These are phyloP conservation scores for Pasiphila rectangulata DNA, from an alignment of 2,888 invertebrate species.

Conservation along the genomic window DNA sequence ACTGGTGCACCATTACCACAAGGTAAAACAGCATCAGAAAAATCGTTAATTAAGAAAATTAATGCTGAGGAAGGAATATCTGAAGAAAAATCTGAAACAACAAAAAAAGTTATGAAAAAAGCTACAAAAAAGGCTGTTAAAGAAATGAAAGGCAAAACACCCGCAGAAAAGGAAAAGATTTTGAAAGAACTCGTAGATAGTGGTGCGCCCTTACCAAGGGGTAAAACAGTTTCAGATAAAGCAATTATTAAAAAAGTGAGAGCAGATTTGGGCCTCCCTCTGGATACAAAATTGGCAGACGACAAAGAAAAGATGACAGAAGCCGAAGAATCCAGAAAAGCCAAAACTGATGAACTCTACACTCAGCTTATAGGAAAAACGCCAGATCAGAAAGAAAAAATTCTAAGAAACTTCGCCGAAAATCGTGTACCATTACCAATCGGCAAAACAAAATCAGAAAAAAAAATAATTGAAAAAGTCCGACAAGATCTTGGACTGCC, in stretches of 20 bases:
- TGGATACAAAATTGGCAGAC: too few relatives aligned
- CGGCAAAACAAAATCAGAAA: slow-evolving; percentile 37
- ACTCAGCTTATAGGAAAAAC: slow-evolving; percentile 35
- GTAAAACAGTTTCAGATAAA: background rate
- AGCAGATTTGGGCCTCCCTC: too few relatives aligned
- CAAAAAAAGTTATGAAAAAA: slow-evolving; percentile 24
- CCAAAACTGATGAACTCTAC: slow-evolving; percentile 25
- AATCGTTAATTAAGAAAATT: slow-evolving; percentile 32
- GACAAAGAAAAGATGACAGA: too few relatives aligned
- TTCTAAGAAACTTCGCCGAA: slow-evolving; percentile 26
- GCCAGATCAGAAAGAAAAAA: slow-evolving; percentile 36
- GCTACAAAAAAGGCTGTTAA: slow-evolving; percentile 35
- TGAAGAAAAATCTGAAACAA: background rate
- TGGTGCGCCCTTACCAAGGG: too few relatives aligned
- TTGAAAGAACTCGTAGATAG: too few relatives aligned
- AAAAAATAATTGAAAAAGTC: slow-evolving; percentile 31
- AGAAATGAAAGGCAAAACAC: slow-evolving; percentile 34
- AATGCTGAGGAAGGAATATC: slow-evolving; percentile 27
- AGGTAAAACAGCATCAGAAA: background rate
- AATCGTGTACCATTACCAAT: slow-evolving; percentile 35
- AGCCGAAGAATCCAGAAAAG: slow-evolving; percentile 34
- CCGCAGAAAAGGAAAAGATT: slow-evolving; percentile 34
- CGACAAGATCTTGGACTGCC: slow-evolving; percentile 30
- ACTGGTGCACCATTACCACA: background rate
- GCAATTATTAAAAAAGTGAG: slow-evolving; percentile 33